Evolutionary conservation across 2,888 invertebrate species (phyloP).

Genomic region (Xestobium rufovillosum): DNA sequence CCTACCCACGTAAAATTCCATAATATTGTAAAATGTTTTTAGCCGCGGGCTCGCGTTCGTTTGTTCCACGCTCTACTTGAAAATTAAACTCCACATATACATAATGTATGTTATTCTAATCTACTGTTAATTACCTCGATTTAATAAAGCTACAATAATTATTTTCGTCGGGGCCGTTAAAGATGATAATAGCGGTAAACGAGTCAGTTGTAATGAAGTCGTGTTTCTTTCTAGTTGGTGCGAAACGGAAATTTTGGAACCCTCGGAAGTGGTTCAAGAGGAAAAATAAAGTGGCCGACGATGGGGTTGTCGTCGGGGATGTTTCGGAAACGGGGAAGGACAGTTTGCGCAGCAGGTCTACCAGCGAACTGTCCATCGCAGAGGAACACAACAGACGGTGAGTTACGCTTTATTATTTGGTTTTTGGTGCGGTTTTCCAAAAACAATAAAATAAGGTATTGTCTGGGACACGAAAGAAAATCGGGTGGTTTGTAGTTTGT

Average conservation of each 20-base stretch:
- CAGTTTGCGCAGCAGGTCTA: constrained; percentile 47
- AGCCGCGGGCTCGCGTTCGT: no score
- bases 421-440: no score
- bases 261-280: constrained; percentile 45
- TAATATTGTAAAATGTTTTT: no score
- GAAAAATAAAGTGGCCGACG: constrained; percentile 43
- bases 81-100: no score
- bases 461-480: no score
- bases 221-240: constrained; percentile 58
- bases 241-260: constrained; percentile 60
- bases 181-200: no score
- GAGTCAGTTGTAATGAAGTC: constrained; percentile 48
- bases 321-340: constrained; percentile 32
- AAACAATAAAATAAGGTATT: no score
- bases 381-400: constrained; percentile 52
- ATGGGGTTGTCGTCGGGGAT: constrained; percentile 28
- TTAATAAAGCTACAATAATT: constrained; percentile 10
- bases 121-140: constrained; percentile 1
- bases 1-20: no score
- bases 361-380: constrained; percentile 58
- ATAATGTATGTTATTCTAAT: no score
- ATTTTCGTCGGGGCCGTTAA: constrained; percentile 40
- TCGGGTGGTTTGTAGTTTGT: no score
- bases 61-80: no score
- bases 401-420: constrained; percentile 31